Percentiles rank a stretch among this genome's conserved stretches.
phyloP scores from a whole-genome alignment of 2,888 invertebrate genomes.

The Altica lythri region DNA sequence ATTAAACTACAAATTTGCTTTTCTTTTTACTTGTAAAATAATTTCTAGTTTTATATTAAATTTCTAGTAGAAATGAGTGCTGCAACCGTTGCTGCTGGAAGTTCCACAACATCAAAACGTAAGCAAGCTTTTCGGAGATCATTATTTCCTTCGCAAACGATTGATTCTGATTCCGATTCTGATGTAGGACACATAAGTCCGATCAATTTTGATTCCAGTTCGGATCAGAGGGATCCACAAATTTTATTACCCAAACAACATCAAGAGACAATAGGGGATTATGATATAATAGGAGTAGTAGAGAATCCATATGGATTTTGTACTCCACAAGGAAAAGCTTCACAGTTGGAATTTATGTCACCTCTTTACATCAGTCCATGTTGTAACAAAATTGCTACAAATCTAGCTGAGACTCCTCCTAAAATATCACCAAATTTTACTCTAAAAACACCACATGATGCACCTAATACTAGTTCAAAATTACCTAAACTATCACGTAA shows the following conservation, averaged over 20 bases:
- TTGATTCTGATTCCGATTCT: constrained; percentile 53
- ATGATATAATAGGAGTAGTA: constrained; percentile 40
- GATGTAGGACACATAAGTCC: constrained; percentile 66
- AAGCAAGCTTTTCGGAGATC: too few relatives aligned
- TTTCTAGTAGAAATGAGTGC: too few relatives aligned
- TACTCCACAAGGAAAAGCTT: constrained; percentile 33
- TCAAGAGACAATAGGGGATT: constrained; percentile 33
- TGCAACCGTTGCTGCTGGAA: too few relatives aligned
- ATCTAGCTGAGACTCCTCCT: constrained; percentile 39
- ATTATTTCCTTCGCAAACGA: constrained; percentile 59
- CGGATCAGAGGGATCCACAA: constrained; percentile 32
- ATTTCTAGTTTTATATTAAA: too few relatives aligned
- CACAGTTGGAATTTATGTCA: constrained; percentile 38
- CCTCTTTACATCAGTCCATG: constrained; percentile 42
- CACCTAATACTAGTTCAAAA: constrained; percentile 44
- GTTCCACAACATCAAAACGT: too few relatives aligned
- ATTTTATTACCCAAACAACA: constrained; percentile 15
- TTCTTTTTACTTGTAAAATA: too few relatives aligned
- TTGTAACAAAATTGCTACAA: constrained; percentile 10
- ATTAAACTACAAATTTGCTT: too few relatives aligned
- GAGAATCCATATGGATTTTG: constrained; percentile 24
- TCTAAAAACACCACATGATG: constrained; percentile 55
- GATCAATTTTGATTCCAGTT: constrained; percentile 53
- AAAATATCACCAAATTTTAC: constrained; percentile 48
- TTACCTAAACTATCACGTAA: constrained; percentile 50